These are phyloP conservation scores for Pomatostomus ruficeps DNA, from an alignment of 2,113 vertebrate species.

Conservation along the genomic window DNA sequence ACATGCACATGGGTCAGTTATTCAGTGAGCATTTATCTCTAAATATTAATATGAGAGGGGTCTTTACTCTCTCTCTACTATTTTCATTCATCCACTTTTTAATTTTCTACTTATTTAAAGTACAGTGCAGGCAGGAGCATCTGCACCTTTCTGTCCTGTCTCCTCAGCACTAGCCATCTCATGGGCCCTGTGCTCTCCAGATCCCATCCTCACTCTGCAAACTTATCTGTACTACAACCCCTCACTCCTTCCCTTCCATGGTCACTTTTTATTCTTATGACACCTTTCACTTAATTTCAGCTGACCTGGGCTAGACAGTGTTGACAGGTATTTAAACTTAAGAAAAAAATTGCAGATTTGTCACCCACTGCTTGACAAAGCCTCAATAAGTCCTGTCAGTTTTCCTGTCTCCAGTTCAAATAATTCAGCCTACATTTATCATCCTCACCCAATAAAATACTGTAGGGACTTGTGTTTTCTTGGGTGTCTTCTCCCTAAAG, in stretches of 20 bases:
- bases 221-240: not conserved
- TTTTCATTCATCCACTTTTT: not conserved
- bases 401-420: not conserved
- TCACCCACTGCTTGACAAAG: not conserved
- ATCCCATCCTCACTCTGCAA: not conserved
- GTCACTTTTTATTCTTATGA: not conserved
- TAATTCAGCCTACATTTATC: not conserved
- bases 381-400: not conserved
- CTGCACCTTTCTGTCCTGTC: not conserved
- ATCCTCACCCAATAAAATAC: not conserved
- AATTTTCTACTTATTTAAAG: not conserved
- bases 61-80: not conserved
- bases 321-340: not conserved
- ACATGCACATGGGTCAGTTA: rapidly evolving
- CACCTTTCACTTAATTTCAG: not conserved
- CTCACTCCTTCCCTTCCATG: not conserved
- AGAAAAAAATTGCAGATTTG: not conserved
- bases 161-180: rapidly evolving
- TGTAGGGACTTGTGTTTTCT: not conserved
- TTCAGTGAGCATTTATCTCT: not conserved
- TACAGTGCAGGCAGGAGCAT: not conserved
- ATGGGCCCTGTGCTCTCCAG: not conserved
- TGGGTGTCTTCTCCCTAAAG: not conserved
- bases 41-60: not conserved
- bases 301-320: not conserved